Conservation (phyloP, 2,797 vertebrate genomes). For the Lithobates sylvaticus region DNA sequence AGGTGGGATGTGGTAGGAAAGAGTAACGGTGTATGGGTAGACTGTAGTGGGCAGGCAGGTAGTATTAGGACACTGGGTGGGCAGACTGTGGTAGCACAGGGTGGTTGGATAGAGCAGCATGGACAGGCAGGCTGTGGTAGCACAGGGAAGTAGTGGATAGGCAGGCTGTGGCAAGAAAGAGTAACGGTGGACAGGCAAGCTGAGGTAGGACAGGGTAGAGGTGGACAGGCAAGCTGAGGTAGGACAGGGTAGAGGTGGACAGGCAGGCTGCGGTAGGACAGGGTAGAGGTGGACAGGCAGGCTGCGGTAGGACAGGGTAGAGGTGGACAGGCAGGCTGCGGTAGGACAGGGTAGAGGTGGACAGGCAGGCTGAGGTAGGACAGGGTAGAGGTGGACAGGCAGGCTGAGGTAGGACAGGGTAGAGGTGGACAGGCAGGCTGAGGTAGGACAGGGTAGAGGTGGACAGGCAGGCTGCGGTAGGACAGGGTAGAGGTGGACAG, state of each 20-base stretch:
- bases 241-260: background rate
- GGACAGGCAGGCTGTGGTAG: background rate
- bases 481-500: too few species aligned
- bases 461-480: background rate
- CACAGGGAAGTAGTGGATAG: background rate
- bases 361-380: background rate
- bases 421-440: background rate
- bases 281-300: too few species aligned
- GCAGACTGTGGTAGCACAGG: background rate
- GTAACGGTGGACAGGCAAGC: background rate
- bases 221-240: background rate
- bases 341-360: background rate
- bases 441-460: background rate
- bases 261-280: background rate
- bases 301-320: background rate
- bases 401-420: background rate
- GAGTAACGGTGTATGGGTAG: too few species aligned
- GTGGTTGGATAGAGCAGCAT: too few species aligned
- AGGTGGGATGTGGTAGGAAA: too few species aligned
- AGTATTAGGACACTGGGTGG: background rate
- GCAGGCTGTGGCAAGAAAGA: background rate
- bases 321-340: background rate
- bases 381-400: too few species aligned
- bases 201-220: background rate
- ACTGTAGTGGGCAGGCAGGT: too few species aligned